Conservation (phyloP, 2,113 vertebrate species). For the Cyprinus carpio region DNA sequence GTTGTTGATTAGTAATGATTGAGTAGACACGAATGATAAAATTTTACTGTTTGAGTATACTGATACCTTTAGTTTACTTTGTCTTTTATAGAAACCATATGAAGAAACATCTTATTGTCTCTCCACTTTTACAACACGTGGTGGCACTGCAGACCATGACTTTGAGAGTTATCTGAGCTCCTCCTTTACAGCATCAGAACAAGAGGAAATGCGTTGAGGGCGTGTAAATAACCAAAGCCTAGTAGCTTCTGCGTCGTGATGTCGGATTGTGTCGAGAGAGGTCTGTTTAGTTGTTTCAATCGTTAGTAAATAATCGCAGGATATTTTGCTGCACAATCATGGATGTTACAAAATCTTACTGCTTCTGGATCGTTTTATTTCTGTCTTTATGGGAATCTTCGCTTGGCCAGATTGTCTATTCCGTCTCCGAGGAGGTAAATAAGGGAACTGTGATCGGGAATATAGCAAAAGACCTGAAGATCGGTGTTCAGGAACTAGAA, state of each 20-base stretch:
- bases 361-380: no score
- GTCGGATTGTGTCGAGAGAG: neutral
- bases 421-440: conserved; percentile 71
- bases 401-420: conserved; percentile 67
- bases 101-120: neutral
- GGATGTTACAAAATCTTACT: neutral
- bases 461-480: conserved; percentile 74
- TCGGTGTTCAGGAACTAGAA: conserved; percentile 67
- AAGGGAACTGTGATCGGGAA: conserved; percentile 71
- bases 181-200: conserved; percentile 49
- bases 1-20: neutral
- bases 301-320: neutral
- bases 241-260: neutral
- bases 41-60: no score
- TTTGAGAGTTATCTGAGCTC: conserved; percentile 32
- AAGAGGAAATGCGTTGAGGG: neutral
- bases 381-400: conserved; percentile 18
- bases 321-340: neutral
- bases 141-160: conserved; percentile 70
- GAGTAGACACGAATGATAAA: no score
- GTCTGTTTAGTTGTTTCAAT: neutral
- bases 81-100: neutral
- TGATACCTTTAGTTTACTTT: neutral
- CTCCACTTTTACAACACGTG: conserved; percentile 47
- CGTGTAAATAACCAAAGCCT: neutral